Evolutionary conservation across 35 echinoderm and acorn worm genomes (phyloP).

Genomic region (Eucidaris tribuloides): DNA sequence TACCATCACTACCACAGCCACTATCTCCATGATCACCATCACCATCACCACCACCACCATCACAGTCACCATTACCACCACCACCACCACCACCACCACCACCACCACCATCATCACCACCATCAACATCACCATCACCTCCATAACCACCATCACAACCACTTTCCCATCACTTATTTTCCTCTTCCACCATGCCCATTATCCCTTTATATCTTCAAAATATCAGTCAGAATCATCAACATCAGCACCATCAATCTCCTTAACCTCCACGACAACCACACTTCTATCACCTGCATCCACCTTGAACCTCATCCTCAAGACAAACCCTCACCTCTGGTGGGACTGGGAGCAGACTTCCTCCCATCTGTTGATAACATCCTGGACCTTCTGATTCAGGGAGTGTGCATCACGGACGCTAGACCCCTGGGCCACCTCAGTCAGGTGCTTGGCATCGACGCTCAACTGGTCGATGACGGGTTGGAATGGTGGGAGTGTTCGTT

Average conservation of each 20-base stretch:
- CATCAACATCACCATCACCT: background rate
- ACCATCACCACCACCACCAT: background rate
- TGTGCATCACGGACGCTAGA: slow-evolving; percentile 21
- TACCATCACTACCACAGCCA: background rate
- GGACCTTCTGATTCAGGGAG: slow-evolving; percentile 35
- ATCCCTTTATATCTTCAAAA: too few species aligned
- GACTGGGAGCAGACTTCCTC: slow-evolving; percentile 81
- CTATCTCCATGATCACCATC: background rate
- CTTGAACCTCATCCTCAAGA: background rate
- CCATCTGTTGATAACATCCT: slow-evolving; percentile 64
- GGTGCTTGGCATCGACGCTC: slow-evolving; percentile 24
- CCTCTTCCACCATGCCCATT: background rate
- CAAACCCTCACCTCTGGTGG: slow-evolving; percentile 61
- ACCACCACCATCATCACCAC: background rate
- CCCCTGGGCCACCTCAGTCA: slow-evolving; percentile 6
- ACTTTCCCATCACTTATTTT: background rate
- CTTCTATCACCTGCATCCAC: background rate
- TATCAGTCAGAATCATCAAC: too few species aligned
- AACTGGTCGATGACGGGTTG: slow-evolving; percentile 81
- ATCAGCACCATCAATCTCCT: background rate
- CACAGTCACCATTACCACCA: background rate
- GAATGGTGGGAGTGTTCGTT: slow-evolving; percentile 93
- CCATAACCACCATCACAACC: background rate
- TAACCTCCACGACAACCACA: background rate
- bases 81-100: background rate